These are phyloP conservation scores for Crypturellus undulatus DNA, from an alignment of 2,113 vertebrate species.

Conservation along the genomic window DNA sequence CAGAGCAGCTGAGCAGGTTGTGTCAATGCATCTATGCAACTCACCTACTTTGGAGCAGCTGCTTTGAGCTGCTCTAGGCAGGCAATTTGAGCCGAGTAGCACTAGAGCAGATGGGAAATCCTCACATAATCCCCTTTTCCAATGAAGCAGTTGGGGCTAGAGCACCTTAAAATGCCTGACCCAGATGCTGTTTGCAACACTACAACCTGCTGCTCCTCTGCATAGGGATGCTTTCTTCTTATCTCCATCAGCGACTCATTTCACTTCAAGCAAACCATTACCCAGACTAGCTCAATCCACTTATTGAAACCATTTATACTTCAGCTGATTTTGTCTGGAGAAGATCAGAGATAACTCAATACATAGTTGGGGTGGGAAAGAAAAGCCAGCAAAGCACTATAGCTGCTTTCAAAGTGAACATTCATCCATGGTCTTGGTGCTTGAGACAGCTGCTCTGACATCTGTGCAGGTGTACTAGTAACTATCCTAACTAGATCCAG, in stretches of 20 bases:
- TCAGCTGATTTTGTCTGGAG: background rate
- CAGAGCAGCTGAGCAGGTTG: background rate
- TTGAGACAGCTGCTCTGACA: background rate
- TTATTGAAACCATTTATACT: background rate
- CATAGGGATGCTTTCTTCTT: background rate
- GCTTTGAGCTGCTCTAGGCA: background rate
- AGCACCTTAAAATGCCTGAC: background rate
- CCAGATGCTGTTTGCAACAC: background rate
- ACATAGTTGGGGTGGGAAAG: background rate
- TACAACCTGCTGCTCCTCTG: background rate
- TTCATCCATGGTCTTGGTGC: background rate
- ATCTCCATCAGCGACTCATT: background rate
- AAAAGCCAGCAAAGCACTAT: background rate
- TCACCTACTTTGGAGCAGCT: background rate
- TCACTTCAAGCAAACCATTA: background rate
- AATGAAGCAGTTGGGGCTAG: background rate
- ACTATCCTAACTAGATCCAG: background rate
- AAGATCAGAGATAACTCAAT: background rate
- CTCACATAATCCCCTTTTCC: background rate
- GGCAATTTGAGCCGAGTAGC: background rate
- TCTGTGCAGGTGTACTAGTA: background rate
- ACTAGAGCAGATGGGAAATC: background rate
- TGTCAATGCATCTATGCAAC: background rate
- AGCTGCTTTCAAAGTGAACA: background rate
- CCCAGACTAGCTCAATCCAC: background rate